A percentile compares a stretch with the other conserved stretches of the same genome.
These are phyloP conservation scores for Adelosebastes latens DNA, from an alignment of 2,797 vertebrate genomes.

Conservation along the genomic window DNA sequence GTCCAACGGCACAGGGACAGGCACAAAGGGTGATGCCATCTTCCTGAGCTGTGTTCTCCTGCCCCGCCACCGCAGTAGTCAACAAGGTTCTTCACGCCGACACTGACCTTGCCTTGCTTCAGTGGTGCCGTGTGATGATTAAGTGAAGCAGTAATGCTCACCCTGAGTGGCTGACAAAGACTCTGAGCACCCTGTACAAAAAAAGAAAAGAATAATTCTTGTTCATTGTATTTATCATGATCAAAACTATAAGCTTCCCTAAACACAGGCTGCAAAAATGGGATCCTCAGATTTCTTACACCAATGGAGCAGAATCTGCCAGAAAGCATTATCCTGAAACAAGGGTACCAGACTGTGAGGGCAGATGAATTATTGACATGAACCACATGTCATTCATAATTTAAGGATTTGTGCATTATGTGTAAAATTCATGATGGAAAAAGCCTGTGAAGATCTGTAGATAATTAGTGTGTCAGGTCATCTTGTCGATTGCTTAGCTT, in stretches of 20 bases:
- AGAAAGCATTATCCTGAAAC: not conserved
- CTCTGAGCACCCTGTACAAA: constrained; percentile 19
- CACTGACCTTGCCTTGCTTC: not conserved
- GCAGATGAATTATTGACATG: constrained; percentile 62
- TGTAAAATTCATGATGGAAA: constrained; percentile 18
- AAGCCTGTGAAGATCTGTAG: not conserved
- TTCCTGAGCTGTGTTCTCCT: constrained; percentile 35
- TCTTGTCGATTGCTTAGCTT: not conserved
- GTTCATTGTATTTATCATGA: not conserved
- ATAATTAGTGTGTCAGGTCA: not conserved
- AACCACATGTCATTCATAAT: constrained; percentile 41
- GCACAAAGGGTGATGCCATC: constrained; percentile 81
- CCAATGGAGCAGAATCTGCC: not conserved
- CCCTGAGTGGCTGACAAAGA: not conserved
- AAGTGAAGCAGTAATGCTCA: not conserved
- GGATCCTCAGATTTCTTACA: not conserved
- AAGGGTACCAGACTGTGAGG: constrained; percentile 22
- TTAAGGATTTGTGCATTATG: constrained; percentile 31
- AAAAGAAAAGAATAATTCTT: not conserved
- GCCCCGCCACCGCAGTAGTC: constrained; percentile 19
- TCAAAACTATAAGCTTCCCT: not conserved
- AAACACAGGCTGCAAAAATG: not conserved
- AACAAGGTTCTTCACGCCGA: not conserved
- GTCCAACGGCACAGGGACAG: constrained; percentile 76
- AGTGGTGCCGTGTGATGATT: not conserved